A percentile compares a stretch with the other conserved stretches of the same genome.
phyloP scores from a whole-genome alignment of 2,113 vertebrate species.

The Platycercus adscitus region DNA sequence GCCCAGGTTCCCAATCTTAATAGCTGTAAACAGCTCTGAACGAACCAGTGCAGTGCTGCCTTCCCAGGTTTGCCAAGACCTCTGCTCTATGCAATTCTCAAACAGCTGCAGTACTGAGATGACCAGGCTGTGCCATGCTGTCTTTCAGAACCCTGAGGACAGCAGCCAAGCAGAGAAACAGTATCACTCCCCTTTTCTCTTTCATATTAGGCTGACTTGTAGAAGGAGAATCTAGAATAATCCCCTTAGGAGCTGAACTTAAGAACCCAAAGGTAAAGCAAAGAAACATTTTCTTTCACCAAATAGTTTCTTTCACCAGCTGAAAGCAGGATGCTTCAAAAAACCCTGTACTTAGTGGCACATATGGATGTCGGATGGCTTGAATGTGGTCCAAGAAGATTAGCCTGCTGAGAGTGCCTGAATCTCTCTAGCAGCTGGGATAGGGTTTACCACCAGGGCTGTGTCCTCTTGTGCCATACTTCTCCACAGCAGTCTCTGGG shows the following conservation, averaged over 20 bases:
- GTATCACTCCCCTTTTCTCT: not conserved
- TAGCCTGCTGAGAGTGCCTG: not conserved
- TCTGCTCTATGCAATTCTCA: not conserved
- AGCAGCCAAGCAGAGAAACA: not conserved
- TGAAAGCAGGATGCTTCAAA: not conserved
- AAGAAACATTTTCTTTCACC: not conserved
- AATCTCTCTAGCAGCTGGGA: not conserved
- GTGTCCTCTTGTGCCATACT: not conserved
- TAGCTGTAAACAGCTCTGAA: not conserved
- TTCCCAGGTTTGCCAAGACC: conserved; percentile 13
- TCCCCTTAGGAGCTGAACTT: not conserved
- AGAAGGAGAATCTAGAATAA: not conserved
- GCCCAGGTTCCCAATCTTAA: not conserved
- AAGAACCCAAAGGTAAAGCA: not conserved
- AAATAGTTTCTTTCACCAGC: not conserved
- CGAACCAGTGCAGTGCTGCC: not conserved
- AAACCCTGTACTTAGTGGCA: not conserved
- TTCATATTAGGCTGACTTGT: not conserved
- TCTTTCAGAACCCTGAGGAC: not conserved
- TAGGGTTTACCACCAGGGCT: not conserved
- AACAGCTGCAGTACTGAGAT: conserved; percentile 15
- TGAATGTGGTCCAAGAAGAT: not conserved
- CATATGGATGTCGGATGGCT: not conserved
- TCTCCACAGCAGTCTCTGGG: not conserved
- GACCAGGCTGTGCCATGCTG: not conserved